Percentiles rank a stretch among this genome's conserved stretches.
phyloP scores from a whole-genome alignment of 2,113 vertebrate genomes.

The Nesoenas mayeri region DNA sequence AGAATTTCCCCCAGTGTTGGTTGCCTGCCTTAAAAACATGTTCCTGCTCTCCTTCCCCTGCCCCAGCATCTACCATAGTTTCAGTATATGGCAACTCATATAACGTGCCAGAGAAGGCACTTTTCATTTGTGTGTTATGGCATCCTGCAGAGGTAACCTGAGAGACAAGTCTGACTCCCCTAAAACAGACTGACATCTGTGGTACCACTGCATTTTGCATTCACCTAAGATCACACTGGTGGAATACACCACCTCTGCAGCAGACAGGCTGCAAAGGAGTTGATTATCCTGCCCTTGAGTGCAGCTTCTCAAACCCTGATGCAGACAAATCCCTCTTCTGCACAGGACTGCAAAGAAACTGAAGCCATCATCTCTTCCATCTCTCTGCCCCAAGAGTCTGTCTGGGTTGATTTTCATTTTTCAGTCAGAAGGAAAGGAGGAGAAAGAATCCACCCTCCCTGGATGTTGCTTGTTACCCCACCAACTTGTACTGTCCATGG shows the following conservation, averaged over 20 bases:
- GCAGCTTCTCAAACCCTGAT: background rate
- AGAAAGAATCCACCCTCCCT: background rate
- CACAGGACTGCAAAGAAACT: background rate
- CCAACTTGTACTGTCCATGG: background rate
- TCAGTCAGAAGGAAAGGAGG: background rate
- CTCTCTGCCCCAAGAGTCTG: background rate
- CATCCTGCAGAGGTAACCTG: background rate
- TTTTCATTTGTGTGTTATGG: background rate
- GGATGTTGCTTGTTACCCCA: background rate
- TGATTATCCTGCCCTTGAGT: background rate
- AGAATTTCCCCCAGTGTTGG: background rate
- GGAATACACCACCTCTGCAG: background rate
- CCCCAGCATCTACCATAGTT: background rate
- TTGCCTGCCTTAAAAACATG: background rate
- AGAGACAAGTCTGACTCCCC: background rate
- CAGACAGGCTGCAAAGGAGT: background rate
- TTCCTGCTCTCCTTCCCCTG: background rate
- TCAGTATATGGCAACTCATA: background rate
- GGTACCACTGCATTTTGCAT: background rate
- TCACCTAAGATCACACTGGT: background rate
- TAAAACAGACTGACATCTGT: background rate
- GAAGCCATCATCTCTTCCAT: background rate
- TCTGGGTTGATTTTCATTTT: background rate
- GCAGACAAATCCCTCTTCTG: background rate
- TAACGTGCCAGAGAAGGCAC: background rate